Evolutionary conservation across 2,888 invertebrate genomes (phyloP).

Genomic region (Deroplatys truncata): DNA sequence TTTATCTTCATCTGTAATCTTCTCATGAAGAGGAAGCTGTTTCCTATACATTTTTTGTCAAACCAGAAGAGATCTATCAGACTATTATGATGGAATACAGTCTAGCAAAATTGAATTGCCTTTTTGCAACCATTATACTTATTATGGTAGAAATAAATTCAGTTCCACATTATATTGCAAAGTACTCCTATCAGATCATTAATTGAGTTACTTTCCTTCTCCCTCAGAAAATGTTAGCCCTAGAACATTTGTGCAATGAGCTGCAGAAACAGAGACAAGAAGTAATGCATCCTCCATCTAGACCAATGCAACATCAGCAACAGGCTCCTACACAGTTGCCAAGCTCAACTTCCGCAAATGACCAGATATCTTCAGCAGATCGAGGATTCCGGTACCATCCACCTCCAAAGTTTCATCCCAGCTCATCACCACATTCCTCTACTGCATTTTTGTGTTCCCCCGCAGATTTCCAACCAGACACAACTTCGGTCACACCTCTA

Average conservation of each 20-base stretch:
- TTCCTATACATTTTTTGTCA: too few relatives aligned
- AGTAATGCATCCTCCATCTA: background rate
- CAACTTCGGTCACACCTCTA: background rate
- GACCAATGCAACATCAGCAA: background rate
- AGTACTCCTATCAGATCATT: background rate
- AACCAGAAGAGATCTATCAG: too few relatives aligned
- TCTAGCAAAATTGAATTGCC: too few relatives aligned
- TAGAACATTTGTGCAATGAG: background rate
- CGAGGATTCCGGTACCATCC: background rate
- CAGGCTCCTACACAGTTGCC: background rate
- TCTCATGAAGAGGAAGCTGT: too few relatives aligned
- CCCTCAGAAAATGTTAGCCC: background rate
- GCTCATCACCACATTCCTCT: background rate
- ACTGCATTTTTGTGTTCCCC: background rate
- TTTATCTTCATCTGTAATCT: too few relatives aligned
- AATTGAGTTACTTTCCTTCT: background rate
- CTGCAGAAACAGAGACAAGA: background rate
- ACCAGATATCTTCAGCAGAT: background rate
- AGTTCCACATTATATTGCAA: too few relatives aligned
- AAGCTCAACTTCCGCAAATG: background rate
- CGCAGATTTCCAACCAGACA: background rate
- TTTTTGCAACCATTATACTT: too few relatives aligned
- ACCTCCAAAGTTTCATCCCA: background rate
- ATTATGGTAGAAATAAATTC: too few relatives aligned
- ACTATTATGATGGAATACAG: too few relatives aligned